These are phyloP conservation scores for Drosophila arawakana DNA, from an alignment of 1,140 invertebrate genomes.

Conservation along the genomic window DNA sequence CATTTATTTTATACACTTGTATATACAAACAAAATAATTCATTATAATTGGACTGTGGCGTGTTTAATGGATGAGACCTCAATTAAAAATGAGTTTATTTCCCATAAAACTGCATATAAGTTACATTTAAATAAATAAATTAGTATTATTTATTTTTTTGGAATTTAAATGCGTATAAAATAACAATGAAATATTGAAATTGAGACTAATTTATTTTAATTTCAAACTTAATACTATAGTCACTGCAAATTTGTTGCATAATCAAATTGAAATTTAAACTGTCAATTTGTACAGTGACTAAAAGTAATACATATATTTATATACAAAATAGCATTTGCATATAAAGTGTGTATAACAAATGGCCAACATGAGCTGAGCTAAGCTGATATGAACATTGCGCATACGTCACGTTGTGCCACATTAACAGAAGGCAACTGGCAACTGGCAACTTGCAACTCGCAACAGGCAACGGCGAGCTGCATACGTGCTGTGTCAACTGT, in stretches of 20 bases:
- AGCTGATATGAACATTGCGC: conserved; percentile 17
- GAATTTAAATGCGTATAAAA: no score
- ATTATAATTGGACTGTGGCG: background rate
- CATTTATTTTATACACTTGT: background rate
- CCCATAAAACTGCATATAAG: no score
- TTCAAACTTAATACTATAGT: no score
- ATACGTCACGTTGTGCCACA: conserved; percentile 38
- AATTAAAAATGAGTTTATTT: no score
- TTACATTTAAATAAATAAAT: no score
- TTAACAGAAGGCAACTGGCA: conserved; percentile 28
- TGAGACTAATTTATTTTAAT: no score
- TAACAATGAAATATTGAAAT: no score
- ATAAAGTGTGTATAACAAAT: conserved; percentile 24
- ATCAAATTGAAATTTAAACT: no score
- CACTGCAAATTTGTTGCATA: no score
- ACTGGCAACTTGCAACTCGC: background rate
- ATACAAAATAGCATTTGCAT: background rate
- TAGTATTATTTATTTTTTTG: no score
- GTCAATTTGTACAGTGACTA: no score
- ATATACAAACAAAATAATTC: conserved; percentile 5
- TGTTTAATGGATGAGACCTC: background rate
- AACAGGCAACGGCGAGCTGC: background rate
- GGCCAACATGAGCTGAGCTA: background rate
- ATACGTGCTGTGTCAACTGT: conserved; percentile 14
- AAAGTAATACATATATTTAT: background rate